These are phyloP conservation scores for Sminthurinus signatus DNA, from an alignment of 1,140 invertebrate genomes.

Conservation along the genomic window DNA sequence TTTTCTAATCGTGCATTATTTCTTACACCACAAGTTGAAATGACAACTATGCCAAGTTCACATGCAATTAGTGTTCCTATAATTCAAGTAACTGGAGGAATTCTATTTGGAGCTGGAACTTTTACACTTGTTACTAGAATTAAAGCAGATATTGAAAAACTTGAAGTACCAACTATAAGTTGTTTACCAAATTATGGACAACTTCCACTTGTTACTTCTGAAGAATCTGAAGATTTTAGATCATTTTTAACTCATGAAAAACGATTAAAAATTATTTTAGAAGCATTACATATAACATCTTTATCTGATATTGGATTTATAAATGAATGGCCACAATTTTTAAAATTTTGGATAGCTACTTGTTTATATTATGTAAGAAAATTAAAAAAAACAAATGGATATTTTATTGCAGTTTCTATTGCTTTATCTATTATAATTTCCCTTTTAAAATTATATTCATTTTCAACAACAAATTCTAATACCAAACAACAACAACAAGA, in stretches of 20 bases:
- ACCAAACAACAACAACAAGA: too few species aligned
- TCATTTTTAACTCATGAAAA: background rate
- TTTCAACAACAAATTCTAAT: too few species aligned
- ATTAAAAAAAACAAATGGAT: background rate
- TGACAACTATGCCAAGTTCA: background rate
- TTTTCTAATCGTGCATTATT: constrained; percentile 15
- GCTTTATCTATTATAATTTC: background rate
- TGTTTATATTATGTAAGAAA: constrained; percentile 2
- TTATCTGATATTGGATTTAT: background rate
- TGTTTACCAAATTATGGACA: background rate
- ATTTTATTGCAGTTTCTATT: background rate
- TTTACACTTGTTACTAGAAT: constrained; percentile 7
- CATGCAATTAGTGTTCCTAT: constrained; percentile 24
- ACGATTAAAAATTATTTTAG: constrained; percentile 1
- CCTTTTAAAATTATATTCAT: background rate
- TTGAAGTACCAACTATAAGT: background rate
- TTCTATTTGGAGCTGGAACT: constrained; percentile 16
- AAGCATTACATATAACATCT: background rate
- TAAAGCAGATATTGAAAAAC: background rate
- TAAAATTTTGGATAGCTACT: constrained; percentile 8
- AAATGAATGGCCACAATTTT: constrained; percentile 6
- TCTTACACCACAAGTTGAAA: constrained; percentile 30
- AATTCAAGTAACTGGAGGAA: constrained; percentile 28
- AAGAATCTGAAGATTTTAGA: background rate
- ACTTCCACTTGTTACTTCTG: background rate